These are phyloP conservation scores for Autographa pulchrina DNA, from an alignment of 2,888 invertebrate genomes.

Conservation along the genomic window DNA sequence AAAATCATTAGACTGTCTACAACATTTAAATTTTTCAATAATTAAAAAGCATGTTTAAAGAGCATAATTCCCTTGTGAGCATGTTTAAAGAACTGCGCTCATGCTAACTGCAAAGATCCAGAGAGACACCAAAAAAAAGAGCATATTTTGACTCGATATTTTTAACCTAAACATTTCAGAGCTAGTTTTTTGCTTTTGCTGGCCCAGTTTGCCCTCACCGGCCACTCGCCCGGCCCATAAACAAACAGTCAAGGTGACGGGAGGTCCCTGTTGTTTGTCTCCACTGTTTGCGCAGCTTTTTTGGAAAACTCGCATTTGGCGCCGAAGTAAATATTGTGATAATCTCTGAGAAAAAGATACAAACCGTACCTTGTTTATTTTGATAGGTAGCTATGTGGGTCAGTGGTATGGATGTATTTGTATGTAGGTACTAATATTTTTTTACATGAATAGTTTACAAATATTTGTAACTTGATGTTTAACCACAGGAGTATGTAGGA, in stretches of 20 bases:
- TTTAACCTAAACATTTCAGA: slow-evolving; percentile 27
- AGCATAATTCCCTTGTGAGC: too few species aligned
- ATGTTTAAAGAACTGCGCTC: too few species aligned
- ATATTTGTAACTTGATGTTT: not conserved
- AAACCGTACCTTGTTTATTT: slow-evolving; percentile 27
- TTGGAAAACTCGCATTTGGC: slow-evolving; percentile 65
- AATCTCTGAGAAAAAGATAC: slow-evolving; percentile 31
- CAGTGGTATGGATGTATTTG: not conserved
- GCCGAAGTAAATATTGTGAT: slow-evolving; percentile 50
- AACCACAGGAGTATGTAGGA: not conserved
- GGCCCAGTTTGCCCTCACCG: slow-evolving; percentile 54
- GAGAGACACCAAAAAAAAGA: too few species aligned
- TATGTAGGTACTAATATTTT: too few species aligned
- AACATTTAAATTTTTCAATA: too few species aligned
- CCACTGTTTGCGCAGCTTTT: slow-evolving; percentile 57
- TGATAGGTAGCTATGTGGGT: slow-evolving; percentile 17
- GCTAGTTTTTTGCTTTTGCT: slow-evolving; percentile 64
- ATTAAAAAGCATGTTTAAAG: not conserved
- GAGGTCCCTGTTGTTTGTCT: slow-evolving; percentile 63
- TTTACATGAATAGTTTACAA: not conserved
- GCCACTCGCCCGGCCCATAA: slow-evolving; percentile 57
- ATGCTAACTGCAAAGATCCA: too few species aligned
- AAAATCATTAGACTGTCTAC: too few species aligned
- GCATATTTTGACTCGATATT: not conserved
- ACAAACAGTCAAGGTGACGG: slow-evolving; percentile 73